Percentiles rank a stretch among this genome's conserved stretches.
Conservation (phyloP, 2,888 invertebrate genomes). For the Philaethria dido region DNA sequence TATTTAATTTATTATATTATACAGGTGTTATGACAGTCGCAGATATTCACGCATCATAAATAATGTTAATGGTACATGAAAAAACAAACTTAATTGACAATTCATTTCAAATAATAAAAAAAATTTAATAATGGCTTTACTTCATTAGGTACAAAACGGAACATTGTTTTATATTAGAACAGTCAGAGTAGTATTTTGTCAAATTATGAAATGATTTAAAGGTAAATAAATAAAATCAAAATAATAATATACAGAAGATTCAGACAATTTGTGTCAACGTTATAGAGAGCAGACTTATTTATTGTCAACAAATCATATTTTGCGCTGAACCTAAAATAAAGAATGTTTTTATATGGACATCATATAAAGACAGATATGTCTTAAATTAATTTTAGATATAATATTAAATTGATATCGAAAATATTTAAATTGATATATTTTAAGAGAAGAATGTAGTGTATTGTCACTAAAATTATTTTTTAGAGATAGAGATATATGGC, state of each 20-base stretch:
- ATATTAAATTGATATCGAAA: too few relatives aligned
- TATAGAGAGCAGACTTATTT: not conserved
- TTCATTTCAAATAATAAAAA: not conserved
- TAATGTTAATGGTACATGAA: not conserved
- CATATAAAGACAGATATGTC: too few relatives aligned
- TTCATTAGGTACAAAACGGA: not conserved
- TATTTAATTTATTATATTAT: not conserved
- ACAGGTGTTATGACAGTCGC: not conserved
- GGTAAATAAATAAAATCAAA: not conserved
- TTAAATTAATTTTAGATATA: not conserved
- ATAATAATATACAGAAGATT: not conserved
- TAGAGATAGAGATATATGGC: too few relatives aligned
- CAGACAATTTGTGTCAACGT: slow-evolving; percentile 2
- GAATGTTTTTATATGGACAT: not conserved
- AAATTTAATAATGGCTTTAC: not conserved
- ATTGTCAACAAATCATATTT: slow-evolving; percentile 17
- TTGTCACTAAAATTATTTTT: too few relatives aligned
- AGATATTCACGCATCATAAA: not conserved
- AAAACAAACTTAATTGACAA: not conserved
- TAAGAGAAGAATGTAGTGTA: too few relatives aligned
- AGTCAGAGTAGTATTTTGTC: not conserved
- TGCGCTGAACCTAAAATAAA: not conserved
- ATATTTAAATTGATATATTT: too few relatives aligned
- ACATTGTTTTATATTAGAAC: not conserved
- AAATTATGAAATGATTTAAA: not conserved